Conservation (phyloP, 2,888 invertebrate species). For the Drosophila pegasa region DNA sequence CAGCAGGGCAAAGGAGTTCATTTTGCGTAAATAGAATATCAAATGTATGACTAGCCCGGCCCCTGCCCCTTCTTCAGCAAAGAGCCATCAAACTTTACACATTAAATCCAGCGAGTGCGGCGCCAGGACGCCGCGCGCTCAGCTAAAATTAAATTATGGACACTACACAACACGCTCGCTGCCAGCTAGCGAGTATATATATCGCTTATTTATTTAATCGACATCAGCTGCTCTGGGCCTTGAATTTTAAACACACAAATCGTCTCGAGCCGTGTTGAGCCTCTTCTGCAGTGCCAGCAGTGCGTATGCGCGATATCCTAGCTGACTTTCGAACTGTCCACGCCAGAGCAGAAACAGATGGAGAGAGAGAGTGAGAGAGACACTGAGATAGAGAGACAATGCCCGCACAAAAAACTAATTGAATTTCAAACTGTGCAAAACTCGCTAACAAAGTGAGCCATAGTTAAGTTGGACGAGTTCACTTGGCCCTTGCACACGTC, state of each 20-base stretch:
- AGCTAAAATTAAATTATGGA: conserved; percentile 69
- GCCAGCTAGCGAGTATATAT: conserved; percentile 32
- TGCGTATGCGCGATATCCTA: conserved; percentile 55
- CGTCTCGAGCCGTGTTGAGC: neutral
- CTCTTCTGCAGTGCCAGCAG: conserved; percentile 17
- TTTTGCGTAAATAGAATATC: conserved; percentile 76
- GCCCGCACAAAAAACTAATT: conserved; percentile 76
- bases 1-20: conserved; percentile 56
- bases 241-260: conserved; percentile 62
- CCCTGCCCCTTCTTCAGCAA: conserved; percentile 4
- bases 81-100: conserved; percentile 63
- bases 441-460: conserved; percentile 75
- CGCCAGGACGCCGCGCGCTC: conserved; percentile 38
- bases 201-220: conserved; percentile 74
- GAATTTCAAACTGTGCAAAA: conserved; percentile 76
- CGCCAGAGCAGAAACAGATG: neutral
- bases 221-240: conserved; percentile 52
- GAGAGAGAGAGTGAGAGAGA: neutral
- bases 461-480: conserved; percentile 58
- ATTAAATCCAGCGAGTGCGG: conserved; percentile 60
- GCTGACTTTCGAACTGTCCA: conserved; percentile 42
- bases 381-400: conserved; percentile 36
- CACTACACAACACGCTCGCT: conserved; percentile 13
- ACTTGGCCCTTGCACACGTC: conserved; percentile 55
- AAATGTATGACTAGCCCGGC: conserved; percentile 56